Percentiles rank a stretch among this genome's conserved stretches.
Conservation (phyloP, 2,888 invertebrate genomes). For the Cristatella mucedo region DNA sequence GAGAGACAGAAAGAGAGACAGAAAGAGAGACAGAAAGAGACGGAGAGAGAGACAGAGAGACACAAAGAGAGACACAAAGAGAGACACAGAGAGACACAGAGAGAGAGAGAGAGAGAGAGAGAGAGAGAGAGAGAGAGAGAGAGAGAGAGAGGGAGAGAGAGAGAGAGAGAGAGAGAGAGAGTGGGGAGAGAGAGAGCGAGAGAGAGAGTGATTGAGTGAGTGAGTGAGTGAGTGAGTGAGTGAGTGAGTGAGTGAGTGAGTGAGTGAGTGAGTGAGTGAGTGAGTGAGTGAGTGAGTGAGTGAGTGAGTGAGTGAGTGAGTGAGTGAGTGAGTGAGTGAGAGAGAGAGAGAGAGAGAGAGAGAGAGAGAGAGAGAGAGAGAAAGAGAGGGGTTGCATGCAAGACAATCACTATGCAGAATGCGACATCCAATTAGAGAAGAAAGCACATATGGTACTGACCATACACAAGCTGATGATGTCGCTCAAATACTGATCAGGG, state of each 20-base stretch:
- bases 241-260: slow-evolving; percentile 1
- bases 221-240: neutral
- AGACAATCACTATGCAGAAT: no score
- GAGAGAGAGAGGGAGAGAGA: no score
- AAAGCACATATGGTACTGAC: slow-evolving; percentile 24
- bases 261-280: neutral
- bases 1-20: no score
- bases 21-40: no score
- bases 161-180: no score
- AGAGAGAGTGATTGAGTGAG: neutral
- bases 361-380: neutral
- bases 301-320: neutral
- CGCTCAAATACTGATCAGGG: slow-evolving; percentile 45
- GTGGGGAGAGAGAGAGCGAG: neutral
- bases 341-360: neutral
- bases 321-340: neutral
- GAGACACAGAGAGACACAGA: no score
- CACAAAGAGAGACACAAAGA: no score
- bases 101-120: no score
- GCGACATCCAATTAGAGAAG: no score
- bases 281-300: neutral
- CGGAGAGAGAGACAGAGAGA: no score
- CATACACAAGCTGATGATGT: slow-evolving; percentile 27
- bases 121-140: no score
- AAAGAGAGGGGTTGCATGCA: neutral